Evolutionary conservation across 2,797 vertebrate species (phyloP).

Genomic region (Myotis myotis): DNA sequence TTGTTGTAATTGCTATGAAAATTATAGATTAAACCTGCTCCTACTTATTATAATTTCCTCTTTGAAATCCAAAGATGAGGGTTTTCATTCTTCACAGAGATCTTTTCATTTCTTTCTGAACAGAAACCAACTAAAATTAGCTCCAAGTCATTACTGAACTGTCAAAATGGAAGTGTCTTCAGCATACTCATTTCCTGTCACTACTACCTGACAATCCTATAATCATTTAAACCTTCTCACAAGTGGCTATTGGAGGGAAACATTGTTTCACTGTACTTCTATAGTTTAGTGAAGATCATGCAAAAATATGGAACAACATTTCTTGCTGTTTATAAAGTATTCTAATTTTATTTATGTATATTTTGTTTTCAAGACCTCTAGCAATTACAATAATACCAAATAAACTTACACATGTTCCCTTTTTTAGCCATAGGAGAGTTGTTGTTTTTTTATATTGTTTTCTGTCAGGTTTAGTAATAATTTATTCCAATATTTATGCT

Average conservation of each 20-base stretch:
- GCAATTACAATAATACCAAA: conserved; percentile 4
- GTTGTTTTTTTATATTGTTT: not conserved
- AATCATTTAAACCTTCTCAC: conserved; percentile 36
- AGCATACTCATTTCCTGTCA: conserved; percentile 25
- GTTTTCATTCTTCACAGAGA: conserved; percentile 56
- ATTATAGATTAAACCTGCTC: conserved; percentile 46
- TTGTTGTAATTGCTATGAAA: conserved; percentile 32
- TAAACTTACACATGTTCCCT: not conserved
- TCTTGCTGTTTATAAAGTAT: conserved; percentile 4
- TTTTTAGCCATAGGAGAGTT: not conserved
- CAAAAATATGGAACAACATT: not conserved
- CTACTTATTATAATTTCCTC: conserved; percentile 23
- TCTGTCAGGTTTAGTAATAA: not conserved
- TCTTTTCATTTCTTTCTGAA: conserved; percentile 54
- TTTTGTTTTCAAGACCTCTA: conserved; percentile 24
- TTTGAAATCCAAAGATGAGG: conserved; percentile 24
- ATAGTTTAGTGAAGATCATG: conserved; percentile 5
- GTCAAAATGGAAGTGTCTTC: conserved; percentile 32
- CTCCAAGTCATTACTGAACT: conserved; percentile 48
- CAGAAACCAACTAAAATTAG: conserved; percentile 64
- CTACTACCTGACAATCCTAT: conserved; percentile 28
- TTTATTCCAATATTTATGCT: not conserved
- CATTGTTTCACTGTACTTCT: not conserved
- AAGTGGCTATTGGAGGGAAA: not conserved
- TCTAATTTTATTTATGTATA: conserved; percentile 20